phyloP scores from a whole-genome alignment of 1,140 invertebrate species.

The Drosophila kurseongensis region DNA sequence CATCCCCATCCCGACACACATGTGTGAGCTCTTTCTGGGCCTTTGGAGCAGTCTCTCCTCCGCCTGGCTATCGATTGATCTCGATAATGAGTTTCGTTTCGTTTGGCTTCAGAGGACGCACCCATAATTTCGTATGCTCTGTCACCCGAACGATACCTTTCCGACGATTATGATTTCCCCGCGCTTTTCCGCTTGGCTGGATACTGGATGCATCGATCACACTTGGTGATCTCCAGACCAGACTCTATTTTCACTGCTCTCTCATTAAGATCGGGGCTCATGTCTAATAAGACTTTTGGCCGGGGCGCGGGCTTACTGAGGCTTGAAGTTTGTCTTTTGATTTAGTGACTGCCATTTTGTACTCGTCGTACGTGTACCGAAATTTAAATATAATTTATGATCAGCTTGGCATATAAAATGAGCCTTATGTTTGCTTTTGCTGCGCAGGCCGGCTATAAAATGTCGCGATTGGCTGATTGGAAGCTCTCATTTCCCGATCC shows the following conservation, averaged over 20 bases:
- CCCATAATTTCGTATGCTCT: conserved; percentile 67
- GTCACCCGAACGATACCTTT: conserved; percentile 41
- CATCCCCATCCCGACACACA: conserved; percentile 42
- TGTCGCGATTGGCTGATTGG: conserved; percentile 78
- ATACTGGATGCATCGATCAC: conserved; percentile 44
- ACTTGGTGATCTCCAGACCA: conserved; percentile 45
- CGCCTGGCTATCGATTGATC: conserved; percentile 79
- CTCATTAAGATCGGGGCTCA: conserved; percentile 71
- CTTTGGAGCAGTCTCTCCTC: conserved; percentile 31
- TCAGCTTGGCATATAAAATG: conserved; percentile 58
- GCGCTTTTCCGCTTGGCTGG: conserved; percentile 43
- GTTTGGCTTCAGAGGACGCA: conserved; percentile 60
- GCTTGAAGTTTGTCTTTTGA: conserved; percentile 56
- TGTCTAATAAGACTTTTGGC: conserved; percentile 64
- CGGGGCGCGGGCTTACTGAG: conserved; percentile 45
- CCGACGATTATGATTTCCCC: conserved; percentile 43
- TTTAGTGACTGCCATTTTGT: conserved; percentile 82
- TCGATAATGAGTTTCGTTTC: conserved; percentile 81
- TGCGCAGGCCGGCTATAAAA: conserved; percentile 60
- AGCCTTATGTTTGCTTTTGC: conserved; percentile 19
- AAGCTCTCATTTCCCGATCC: conserved; percentile 23
- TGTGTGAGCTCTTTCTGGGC: conserved; percentile 31
- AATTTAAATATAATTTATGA: conserved; percentile 83
- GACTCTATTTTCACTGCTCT: conserved; percentile 56
- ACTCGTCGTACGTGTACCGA: conserved; percentile 65